phyloP scores from a whole-genome alignment of 2,888 invertebrate genomes.

The Apotomis betuletana region DNA sequence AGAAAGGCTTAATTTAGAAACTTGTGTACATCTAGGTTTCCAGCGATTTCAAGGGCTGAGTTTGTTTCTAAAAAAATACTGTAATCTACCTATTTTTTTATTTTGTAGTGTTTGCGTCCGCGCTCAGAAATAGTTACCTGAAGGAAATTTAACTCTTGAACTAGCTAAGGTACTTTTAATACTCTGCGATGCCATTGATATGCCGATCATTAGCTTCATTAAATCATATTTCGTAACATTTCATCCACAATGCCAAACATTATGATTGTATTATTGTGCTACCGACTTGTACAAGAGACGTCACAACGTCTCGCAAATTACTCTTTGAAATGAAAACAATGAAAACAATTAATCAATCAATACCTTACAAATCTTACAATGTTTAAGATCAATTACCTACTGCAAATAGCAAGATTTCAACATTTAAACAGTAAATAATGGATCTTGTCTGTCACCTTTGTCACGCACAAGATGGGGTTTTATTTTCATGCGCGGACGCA shows the following conservation, averaged over 20 bases:
- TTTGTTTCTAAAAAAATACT: too few species aligned
- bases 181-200: not conserved
- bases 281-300: not conserved
- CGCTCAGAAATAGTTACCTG: too few species aligned
- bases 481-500: not conserved
- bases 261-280: not conserved
- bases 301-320: not conserved
- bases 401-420: not conserved
- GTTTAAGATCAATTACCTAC: not conserved
- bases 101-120: too few species aligned
- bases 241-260: not conserved
- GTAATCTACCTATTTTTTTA: too few species aligned
- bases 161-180: not conserved
- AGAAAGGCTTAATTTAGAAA: too few species aligned
- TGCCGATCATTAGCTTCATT: not conserved
- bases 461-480: not conserved
- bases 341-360: not conserved
- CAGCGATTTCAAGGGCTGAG: too few species aligned
- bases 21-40: too few species aligned
- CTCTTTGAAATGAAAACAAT: not conserved
- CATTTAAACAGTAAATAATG: conserved; percentile 1
- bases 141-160: not conserved
- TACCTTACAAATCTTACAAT: not conserved
- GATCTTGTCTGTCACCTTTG: conserved; percentile 5
- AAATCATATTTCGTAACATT: not conserved